Conservation (phyloP, 2,888 invertebrate genomes). For the Unio delphinus region DNA sequence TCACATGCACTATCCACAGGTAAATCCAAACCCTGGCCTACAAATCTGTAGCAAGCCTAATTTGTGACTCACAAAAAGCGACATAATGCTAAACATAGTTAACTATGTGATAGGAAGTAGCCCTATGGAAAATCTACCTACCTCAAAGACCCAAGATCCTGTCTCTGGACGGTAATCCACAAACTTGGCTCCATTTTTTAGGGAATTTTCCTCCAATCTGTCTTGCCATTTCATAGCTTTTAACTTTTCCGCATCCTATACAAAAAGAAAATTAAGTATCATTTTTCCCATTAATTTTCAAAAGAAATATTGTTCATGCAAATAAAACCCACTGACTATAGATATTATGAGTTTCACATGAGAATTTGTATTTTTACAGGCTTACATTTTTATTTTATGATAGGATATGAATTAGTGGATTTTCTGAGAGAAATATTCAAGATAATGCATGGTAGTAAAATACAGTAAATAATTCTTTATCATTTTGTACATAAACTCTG, state of each 20-base stretch:
- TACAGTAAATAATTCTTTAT: too few relatives aligned
- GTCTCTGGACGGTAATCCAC: constrained; percentile 95
- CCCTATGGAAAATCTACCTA: constrained; percentile 62
- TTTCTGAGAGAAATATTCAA: too few relatives aligned
- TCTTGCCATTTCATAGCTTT: constrained; percentile 87
- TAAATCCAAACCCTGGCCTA: not conserved
- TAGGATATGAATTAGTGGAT: too few relatives aligned
- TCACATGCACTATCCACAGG: too few relatives aligned
- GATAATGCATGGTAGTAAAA: too few relatives aligned
- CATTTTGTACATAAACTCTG: too few relatives aligned
- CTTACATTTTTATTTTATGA: too few relatives aligned
- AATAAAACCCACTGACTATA: too few relatives aligned
- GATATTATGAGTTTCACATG: not conserved
- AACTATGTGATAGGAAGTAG: not conserved
- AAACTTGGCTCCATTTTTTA: constrained; percentile 90
- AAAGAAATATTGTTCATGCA: too few relatives aligned
- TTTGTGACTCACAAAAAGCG: not conserved
- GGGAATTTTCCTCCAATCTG: constrained; percentile 86
- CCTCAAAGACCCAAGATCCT: constrained; percentile 97
- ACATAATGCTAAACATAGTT: not conserved
- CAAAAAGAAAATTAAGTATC: constrained; percentile 8
- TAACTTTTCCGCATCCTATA: constrained; percentile 79
- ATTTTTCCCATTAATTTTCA: not conserved
- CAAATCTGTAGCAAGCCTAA: not conserved
- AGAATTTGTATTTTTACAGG: too few relatives aligned